Evolutionary conservation across 1,140 invertebrate species (phyloP).

Genomic region (Drosophila sucinea): DNA sequence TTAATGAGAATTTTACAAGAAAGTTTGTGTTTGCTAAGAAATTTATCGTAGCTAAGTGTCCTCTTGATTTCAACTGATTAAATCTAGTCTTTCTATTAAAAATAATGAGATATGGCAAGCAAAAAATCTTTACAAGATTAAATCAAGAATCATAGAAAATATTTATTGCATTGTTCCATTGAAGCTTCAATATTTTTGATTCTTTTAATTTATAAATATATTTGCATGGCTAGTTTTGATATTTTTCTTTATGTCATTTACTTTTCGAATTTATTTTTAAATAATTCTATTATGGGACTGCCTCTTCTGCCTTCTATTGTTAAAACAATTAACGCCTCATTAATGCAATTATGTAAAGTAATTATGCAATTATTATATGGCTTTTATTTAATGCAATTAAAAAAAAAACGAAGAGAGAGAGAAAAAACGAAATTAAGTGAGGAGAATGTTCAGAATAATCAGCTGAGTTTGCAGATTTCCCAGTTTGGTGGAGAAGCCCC

Average conservation of each 20-base stretch:
- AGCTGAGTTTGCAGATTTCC: slow-evolving; percentile 18
- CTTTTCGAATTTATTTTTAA: not conserved
- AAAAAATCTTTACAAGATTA: too few species aligned
- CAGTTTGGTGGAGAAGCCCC: not conserved
- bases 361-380: slow-evolving; percentile 23
- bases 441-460: slow-evolving; percentile 15
- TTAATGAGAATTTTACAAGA: slow-evolving; percentile 14
- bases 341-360: slow-evolving; percentile 8
- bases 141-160: too few species aligned
- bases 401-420: slow-evolving; percentile 15
- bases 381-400: slow-evolving; percentile 37
- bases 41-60: not conserved
- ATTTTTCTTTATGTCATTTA: not conserved
- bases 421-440: not conserved
- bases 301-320: not conserved
- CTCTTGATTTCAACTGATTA: not conserved
- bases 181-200: not conserved
- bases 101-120: not conserved
- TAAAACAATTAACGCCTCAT: slow-evolving; percentile 12
- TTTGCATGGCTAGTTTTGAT: not conserved
- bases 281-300: not conserved
- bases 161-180: too few species aligned
- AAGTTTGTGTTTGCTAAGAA: slow-evolving; percentile 8
- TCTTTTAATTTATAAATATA: not conserved
- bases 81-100: not conserved